Evolutionary conservation across 23 tunicate genomes (phyloP), one percentile per base, ranked within the genome.

Genomic region (Oikopleura vanhoeffeni): DNA sequence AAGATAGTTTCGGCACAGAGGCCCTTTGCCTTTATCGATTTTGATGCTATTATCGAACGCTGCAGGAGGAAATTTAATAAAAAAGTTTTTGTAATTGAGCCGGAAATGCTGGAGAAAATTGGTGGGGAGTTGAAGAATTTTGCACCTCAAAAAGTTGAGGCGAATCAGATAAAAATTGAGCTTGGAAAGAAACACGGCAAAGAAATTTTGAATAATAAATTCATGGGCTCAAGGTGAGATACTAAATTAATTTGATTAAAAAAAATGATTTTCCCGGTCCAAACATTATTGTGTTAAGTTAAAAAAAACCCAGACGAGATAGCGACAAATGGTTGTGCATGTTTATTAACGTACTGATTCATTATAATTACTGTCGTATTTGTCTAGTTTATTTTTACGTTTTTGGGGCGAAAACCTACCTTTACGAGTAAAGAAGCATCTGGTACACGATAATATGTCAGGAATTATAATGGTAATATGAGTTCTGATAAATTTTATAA

Each of bases 11-110:
- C 79, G 34, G 79, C 79, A 33, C 79, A 71, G 79, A 28, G 79
- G 32, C 79, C 79, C 27, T 71, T 71, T 71, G 79, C 79, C 79
- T 71, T 71, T 38, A 71, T 71, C 38, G 79, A 71, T 71, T 71
- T 71, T 71, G 79, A 71, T 32, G 79, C 79, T 2, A 38, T 71
- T 38, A 30, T 71, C 34, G 79, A 71, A 32, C 27, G 79, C 35
- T 2, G 2, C 27, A 33, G 79, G 4, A 71, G 79, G 32, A 71
- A 71, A 32, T 71, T 71, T 30, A 71, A 71, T 30, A 71, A 71
- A 30, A 30, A 18, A 30, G 79, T 71, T 18, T 30, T 71, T 30
- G 34, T 18, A 30, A 2, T 71, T 28, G 27, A 3, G 36, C 27
- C 27, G 27, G 79, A 28, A 32, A 38, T 2, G 4, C 38, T 71